phyloP scores from a whole-genome alignment of 2,888 invertebrate species.

The Yponomeuta plumbellus region DNA sequence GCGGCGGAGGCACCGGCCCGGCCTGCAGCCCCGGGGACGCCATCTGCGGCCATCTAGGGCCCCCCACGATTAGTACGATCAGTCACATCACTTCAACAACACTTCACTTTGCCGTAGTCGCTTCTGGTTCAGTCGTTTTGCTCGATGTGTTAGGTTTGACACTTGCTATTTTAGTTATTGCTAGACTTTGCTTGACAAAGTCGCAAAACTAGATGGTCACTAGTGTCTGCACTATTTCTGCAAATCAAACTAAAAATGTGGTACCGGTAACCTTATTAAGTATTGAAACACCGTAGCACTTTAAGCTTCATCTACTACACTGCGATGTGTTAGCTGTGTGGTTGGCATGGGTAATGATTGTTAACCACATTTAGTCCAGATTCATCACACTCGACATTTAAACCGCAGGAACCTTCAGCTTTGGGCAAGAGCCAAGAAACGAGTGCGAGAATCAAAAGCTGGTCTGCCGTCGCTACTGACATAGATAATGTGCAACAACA shows the following conservation, averaged over 20 bases:
- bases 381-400: background rate
- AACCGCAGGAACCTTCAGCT: background rate
- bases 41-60: slow-evolving; percentile 40
- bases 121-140: background rate
- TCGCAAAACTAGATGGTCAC: slow-evolving; percentile 38
- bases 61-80: background rate
- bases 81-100: slow-evolving; percentile 25
- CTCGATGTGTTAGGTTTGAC: no score
- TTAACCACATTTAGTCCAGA: background rate
- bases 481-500: background rate
- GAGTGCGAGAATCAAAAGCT: background rate
- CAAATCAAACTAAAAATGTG: no score
- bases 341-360: no score
- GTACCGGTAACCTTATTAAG: no score
- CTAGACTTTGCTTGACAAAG: slow-evolving; percentile 49
- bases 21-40: slow-evolving; percentile 33
- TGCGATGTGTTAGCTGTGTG: no score
- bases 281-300: no score
- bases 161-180: no score
- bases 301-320: no score
- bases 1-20: slow-evolving; percentile 63
- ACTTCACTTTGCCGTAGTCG: background rate
- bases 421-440: background rate
- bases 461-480: background rate
- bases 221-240: no score